Conservation (phyloP, 1,140 invertebrate species). For the Nasonia vitripennis region DNA sequence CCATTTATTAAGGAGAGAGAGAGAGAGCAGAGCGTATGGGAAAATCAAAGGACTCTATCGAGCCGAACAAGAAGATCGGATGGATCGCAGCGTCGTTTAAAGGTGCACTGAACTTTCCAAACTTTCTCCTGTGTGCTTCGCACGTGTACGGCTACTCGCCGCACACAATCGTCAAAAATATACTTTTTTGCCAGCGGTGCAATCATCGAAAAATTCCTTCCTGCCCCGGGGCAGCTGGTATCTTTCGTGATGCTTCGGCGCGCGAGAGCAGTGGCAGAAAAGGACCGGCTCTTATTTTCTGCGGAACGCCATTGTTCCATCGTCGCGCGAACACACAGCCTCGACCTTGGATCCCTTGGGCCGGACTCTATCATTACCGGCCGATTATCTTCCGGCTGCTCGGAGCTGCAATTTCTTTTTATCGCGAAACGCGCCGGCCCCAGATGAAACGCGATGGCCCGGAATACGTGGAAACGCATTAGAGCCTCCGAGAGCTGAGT, state of each 20-base stretch:
- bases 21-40: not conserved
- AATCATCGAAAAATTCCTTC: too few species aligned
- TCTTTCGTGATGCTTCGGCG: too few species aligned
- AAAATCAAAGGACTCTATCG: slow-evolving; percentile 56
- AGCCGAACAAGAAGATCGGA: too few species aligned
- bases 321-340: not conserved
- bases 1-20: slow-evolving; percentile 15
- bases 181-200: too few species aligned
- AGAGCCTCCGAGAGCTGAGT: not conserved
- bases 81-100: too few species aligned
- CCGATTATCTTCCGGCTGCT: slow-evolving; percentile 43
- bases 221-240: too few species aligned
- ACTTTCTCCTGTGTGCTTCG: too few species aligned
- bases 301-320: slow-evolving; percentile 51
- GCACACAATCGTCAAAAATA: too few species aligned
- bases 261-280: not conserved
- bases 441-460: not conserved
- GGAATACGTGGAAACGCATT: slow-evolving; percentile 41
- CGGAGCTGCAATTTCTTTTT: slow-evolving; percentile 37
- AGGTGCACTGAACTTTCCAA: too few species aligned
- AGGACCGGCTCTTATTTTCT: slow-evolving; percentile 43
- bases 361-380: slow-evolving; percentile 45
- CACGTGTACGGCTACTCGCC: too few species aligned
- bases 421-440: slow-evolving; percentile 10
- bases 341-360: slow-evolving; percentile 37